Base-by-base conservation (phyloP, 37 sponge, comb jelly and placozoan species). In the Lycopodina hypogea region DNA sequence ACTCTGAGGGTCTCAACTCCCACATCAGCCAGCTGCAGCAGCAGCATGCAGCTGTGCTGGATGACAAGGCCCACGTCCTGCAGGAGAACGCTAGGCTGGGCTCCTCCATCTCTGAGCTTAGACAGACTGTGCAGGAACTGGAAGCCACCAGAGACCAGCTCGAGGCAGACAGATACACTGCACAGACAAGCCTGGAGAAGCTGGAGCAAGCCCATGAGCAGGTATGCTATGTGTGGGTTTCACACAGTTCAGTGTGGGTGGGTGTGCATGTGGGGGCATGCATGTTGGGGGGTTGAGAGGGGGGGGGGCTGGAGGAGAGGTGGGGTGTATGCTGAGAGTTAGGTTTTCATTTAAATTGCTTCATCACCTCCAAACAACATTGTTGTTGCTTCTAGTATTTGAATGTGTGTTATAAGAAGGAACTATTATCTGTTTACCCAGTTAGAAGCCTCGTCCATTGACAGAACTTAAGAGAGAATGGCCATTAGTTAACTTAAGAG, bases 101-200 rank as follows among this genome's bases (percentile, higher is more conserved):
- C 50, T 4, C 36, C 17, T 30, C 65, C 26, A 19, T 85, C 6
- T 65, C 24, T 19, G 77, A 91, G 80, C 33, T 57, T 12, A 68
- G 51, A 24, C 56, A 57, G 42, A 66, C 23, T 60, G 70, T 83
- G 29, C 72, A 80, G 55, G 91, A 76, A 58, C 77, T 86, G 50
- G 83, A 86, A 50, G 91, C 84, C 11, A 67, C 63, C 4, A 86
- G 75, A 40, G 91, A 86, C 32, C 91, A 91, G 80, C 78, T 91
- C 40, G 91, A 91, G 63, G 83, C 82, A 50, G 87, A 86, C 41
- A 42, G 68, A 21, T 91, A 69, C 56, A 59, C 64, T 39, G 32
- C 79, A 32, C 87, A 85, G 48, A 81, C 82, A n/a, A 29, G 45
- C 45, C 69, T 91, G 30, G 56, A 83, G 52, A 40, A 75, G 56